phyloP scores from a whole-genome alignment of 2,797 vertebrate genomes.

The Cuculus canorus region DNA sequence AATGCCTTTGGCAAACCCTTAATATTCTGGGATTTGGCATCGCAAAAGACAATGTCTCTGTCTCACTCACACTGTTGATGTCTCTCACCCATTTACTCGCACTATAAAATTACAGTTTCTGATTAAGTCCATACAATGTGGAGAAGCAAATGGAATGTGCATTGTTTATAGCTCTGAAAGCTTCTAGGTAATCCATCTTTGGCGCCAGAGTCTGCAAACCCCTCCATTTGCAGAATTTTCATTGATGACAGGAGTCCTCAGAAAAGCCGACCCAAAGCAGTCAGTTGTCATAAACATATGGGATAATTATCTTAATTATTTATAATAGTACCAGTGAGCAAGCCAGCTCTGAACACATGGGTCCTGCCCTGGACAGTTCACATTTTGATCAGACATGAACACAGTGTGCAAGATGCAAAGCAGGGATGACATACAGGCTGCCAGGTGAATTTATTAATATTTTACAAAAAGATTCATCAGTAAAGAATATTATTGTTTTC shows the following conservation, averaged over 20 bases:
- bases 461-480: neutral
- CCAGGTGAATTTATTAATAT: slow-evolving; percentile 48
- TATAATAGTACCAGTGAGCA: slow-evolving; percentile 59
- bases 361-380: slow-evolving; percentile 57
- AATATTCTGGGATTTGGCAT: slow-evolving; percentile 68
- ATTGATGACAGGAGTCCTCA: slow-evolving; percentile 41
- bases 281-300: slow-evolving; percentile 43
- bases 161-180: slow-evolving; percentile 53
- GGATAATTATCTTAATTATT: slow-evolving; percentile 69
- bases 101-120: slow-evolving; percentile 44
- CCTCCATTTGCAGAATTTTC: slow-evolving; percentile 53
- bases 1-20: slow-evolving; percentile 69
- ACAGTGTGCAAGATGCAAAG: neutral
- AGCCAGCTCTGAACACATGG: neutral
- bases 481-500: neutral
- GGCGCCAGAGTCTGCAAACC: neutral
- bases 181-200: slow-evolving; percentile 53
- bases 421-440: slow-evolving; percentile 18
- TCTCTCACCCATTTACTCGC: slow-evolving; percentile 19
- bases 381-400: slow-evolving; percentile 13
- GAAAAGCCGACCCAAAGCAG: slow-evolving; percentile 46
- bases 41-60: slow-evolving; percentile 33
- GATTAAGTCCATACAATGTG: slow-evolving; percentile 23
- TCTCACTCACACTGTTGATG: slow-evolving; percentile 12
- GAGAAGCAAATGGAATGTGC: slow-evolving; percentile 35